A percentile compares a stretch with the other conserved stretches of the same genome.
Conservation (phyloP, 2,113 vertebrate genomes). For the Sporophila hypoxantha region DNA sequence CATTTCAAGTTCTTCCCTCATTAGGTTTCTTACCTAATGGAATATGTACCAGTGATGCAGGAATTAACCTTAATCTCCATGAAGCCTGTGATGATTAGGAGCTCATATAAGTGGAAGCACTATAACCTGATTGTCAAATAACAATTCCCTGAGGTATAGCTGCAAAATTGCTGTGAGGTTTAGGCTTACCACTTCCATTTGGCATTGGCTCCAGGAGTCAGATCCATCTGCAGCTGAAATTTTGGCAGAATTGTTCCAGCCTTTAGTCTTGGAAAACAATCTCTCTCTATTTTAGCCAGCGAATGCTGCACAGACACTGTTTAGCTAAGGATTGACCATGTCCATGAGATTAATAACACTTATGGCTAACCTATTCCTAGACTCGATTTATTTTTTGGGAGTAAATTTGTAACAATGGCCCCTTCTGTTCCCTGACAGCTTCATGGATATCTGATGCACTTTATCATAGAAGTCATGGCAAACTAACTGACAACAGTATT, state of each 20-base stretch:
- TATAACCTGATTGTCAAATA: not conserved
- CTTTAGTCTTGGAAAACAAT: not conserved
- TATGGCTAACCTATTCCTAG: not conserved
- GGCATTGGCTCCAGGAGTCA: not conserved
- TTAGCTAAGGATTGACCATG: constrained; percentile 9
- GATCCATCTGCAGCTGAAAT: not conserved
- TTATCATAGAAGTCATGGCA: not conserved
- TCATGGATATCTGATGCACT: not conserved
- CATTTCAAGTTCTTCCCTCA: not conserved
- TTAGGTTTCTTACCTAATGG: constrained; percentile 22
- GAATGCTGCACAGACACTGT: not conserved
- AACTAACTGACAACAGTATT: not conserved
- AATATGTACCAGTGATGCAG: not conserved
- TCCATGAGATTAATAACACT: constrained; percentile 16
- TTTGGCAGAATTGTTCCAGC: not conserved
- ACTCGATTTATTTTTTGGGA: not conserved
- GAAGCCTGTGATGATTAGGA: constrained; percentile 11
- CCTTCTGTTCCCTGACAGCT: not conserved
- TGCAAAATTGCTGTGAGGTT: not conserved
- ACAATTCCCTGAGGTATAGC: not conserved
- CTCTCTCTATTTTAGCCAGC: not conserved
- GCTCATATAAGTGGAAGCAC: not conserved
- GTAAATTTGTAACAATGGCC: not conserved
- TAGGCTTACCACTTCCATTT: not conserved
- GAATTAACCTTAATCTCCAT: constrained; percentile 23